phyloP scores from a whole-genome alignment of 2,113 vertebrate species.

The Otus sunia region DNA sequence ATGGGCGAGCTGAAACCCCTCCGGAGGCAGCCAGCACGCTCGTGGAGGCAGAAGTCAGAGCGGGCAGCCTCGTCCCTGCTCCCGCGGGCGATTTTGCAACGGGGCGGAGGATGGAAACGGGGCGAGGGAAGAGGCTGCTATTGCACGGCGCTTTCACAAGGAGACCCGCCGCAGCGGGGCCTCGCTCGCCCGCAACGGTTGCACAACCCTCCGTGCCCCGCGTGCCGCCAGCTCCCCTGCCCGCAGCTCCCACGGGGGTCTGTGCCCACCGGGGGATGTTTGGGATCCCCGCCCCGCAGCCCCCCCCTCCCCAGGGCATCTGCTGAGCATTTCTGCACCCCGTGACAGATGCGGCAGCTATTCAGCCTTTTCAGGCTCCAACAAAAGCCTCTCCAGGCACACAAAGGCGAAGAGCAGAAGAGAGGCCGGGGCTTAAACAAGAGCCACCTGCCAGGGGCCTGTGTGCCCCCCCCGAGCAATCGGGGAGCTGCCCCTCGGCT shows the following conservation, averaged over 20 bases:
- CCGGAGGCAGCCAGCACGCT: neutral
- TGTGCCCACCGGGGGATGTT: neutral
- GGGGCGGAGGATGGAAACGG: neutral
- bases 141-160: neutral
- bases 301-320: slow-evolving; percentile 37
- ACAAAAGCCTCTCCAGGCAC: slow-evolving; percentile 76
- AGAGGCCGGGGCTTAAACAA: slow-evolving; percentile 50
- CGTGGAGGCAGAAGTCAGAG: rapidly evolving
- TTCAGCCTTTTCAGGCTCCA: slow-evolving; percentile 72
- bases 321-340: slow-evolving; percentile 45
- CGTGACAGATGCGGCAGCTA: slow-evolving; percentile 78
- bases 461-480: neutral
- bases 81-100: neutral
- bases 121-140: neutral
- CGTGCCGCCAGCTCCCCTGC: neutral
- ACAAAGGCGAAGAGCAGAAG: slow-evolving; percentile 71
- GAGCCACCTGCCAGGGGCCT: slow-evolving; percentile 72
- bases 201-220: neutral
- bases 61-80: neutral
- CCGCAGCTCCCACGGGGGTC: neutral
- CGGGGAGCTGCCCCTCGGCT: neutral
- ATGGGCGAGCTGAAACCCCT: rapidly evolving
- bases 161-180: neutral
- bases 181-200: rapidly evolving
- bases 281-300: rapidly evolving